phyloP scores from a whole-genome alignment of 2,888 invertebrate species.

The Dromius quadrimaculatus region DNA sequence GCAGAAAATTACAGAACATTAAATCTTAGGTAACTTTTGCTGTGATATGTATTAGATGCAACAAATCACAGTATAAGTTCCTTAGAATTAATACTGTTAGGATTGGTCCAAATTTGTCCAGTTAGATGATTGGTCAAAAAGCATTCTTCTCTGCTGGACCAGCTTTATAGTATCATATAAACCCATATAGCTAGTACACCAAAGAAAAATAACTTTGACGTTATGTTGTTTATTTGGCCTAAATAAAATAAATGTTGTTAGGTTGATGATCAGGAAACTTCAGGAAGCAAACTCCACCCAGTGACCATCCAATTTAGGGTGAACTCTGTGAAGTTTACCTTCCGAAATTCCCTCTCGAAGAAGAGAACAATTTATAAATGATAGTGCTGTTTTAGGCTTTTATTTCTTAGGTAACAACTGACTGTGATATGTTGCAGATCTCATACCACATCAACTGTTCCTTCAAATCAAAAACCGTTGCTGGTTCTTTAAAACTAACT shows the following conservation, averaged over 20 bases:
- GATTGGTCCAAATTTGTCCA: background rate
- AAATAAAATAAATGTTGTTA: background rate
- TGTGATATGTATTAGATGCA: slow-evolving; percentile 22
- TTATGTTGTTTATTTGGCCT: background rate
- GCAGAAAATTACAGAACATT: too few species aligned
- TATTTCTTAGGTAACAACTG: slow-evolving; percentile 68
- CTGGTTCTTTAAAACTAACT: background rate
- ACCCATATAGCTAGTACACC: slow-evolving; percentile 68
- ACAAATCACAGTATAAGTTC: slow-evolving; percentile 21
- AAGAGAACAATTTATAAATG: background rate
- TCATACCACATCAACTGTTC: slow-evolving; percentile 68
- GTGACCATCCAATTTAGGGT: slow-evolving; percentile 3
- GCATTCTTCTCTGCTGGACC: slow-evolving; percentile 68
- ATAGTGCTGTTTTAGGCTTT: slow-evolving; percentile 53
- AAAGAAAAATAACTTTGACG: slow-evolving; percentile 67
- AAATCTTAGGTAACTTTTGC: slow-evolving; percentile 9
- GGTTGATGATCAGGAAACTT: background rate
- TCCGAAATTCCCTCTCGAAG: background rate
- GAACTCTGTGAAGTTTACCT: background rate
- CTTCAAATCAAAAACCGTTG: slow-evolving; percentile 66
- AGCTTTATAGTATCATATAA: slow-evolving; percentile 66
- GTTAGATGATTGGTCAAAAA: slow-evolving; percentile 62
- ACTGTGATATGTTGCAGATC: slow-evolving; percentile 66
- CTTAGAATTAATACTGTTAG: background rate
- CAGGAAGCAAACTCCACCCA: slow-evolving; percentile 29